Conservation (phyloP, 2,113 vertebrate genomes). For the Phaethornis superciliosus region DNA sequence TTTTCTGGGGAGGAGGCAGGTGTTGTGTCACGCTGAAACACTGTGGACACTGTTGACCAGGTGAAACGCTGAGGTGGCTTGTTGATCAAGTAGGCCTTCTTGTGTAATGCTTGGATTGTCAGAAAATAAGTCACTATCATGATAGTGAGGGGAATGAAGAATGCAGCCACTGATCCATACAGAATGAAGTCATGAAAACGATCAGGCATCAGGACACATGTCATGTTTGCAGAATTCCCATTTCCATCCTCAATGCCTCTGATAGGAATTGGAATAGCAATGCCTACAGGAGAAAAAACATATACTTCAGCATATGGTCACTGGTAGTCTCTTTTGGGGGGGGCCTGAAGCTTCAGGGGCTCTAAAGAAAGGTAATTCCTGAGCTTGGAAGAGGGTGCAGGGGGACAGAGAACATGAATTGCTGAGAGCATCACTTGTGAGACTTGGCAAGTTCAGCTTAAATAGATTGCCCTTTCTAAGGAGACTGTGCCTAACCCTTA, state of each 20-base stretch:
- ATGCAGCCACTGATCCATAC: slow-evolving; percentile 90
- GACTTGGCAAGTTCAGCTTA: background rate
- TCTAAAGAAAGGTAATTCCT: background rate
- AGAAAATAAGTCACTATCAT: slow-evolving; percentile 96
- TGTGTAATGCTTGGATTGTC: slow-evolving; percentile 89
- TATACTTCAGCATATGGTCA: background rate
- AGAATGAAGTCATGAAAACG: slow-evolving; percentile 91
- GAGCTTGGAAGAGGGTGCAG: background rate
- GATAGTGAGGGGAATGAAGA: slow-evolving; percentile 92
- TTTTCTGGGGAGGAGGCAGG: slow-evolving; percentile 79
- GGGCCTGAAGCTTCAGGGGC: background rate
- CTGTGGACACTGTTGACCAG: slow-evolving; percentile 82
- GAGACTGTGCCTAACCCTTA: background rate
- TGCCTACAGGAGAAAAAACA: slow-evolving; percentile 80
- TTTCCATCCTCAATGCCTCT: slow-evolving; percentile 82
- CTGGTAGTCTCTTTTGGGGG: background rate
- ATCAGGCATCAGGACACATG: slow-evolving; percentile 83
- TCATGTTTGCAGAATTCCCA: slow-evolving; percentile 76
- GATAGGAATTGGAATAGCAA: slow-evolving; percentile 93
- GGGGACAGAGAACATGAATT: accelerated
- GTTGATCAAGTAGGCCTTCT: slow-evolving; percentile 90
- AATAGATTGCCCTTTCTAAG: background rate
- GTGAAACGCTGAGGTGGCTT: slow-evolving; percentile 83
- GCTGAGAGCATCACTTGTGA: background rate
- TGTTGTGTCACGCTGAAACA: slow-evolving; percentile 84